Conservation (phyloP, 2,113 vertebrate genomes). For the Arenaria interpres region DNA sequence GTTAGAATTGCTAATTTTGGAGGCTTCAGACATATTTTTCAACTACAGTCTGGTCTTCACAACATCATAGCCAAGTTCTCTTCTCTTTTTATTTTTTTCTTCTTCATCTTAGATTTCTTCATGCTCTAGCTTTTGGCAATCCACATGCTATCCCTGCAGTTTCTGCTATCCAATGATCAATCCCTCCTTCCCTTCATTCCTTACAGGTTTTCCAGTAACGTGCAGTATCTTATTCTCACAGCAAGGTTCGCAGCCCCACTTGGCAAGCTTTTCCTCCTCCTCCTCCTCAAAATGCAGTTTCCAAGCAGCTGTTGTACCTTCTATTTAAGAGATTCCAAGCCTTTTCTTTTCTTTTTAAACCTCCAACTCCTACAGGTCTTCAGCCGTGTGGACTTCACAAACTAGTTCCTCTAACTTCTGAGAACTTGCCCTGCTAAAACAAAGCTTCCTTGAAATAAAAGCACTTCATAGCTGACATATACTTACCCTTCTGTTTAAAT, state of each 20-base stretch:
- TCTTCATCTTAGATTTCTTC: conserved; percentile 10
- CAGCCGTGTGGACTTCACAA: background rate
- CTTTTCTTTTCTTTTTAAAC: background rate
- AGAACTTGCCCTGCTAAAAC: background rate
- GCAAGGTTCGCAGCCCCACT: background rate
- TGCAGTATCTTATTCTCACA: background rate
- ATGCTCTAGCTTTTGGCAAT: background rate
- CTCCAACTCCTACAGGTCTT: background rate
- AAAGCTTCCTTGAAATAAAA: conserved; percentile 28
- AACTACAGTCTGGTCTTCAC: background rate
- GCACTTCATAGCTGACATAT: background rate
- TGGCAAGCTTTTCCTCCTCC: background rate
- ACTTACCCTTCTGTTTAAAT: background rate
- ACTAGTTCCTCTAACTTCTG: background rate
- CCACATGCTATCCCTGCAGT: background rate
- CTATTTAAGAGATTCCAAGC: background rate
- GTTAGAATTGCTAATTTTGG: background rate
- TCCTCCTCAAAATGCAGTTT: background rate
- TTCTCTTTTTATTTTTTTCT: background rate
- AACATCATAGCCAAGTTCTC: background rate
- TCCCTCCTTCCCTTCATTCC: background rate
- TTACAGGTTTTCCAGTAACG: background rate
- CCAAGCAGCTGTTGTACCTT: background rate
- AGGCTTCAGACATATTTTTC: background rate
- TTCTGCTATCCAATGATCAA: background rate